phyloP scores from a whole-genome alignment of 2,797 vertebrate genomes.

The Sus cebifrons region DNA sequence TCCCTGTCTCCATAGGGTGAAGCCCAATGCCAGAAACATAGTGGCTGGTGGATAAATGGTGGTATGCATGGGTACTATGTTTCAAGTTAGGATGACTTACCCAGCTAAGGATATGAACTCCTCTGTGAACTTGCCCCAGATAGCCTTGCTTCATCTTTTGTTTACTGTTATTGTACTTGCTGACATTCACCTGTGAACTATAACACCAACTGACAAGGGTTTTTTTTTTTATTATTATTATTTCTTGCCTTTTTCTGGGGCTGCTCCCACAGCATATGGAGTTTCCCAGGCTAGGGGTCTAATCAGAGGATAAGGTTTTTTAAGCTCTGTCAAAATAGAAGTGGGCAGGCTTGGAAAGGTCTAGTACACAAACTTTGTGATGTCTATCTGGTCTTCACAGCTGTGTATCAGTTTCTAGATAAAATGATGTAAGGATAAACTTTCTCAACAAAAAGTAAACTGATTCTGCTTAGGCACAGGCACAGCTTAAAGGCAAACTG shows the following conservation, averaged over 20 bases:
- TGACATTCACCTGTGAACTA: neutral
- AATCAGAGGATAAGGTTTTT: neutral
- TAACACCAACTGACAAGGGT: neutral
- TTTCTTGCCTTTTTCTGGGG: no score
- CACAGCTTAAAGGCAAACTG: neutral
- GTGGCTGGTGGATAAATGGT: neutral
- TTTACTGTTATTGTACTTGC: neutral
- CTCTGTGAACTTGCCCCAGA: neutral
- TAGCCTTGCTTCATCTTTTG: neutral
- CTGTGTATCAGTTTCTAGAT: neutral
- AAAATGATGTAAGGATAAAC: neutral
- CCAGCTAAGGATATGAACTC: neutral
- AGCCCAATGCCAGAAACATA: neutral
- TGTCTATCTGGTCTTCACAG: neutral
- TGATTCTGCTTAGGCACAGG: neutral
- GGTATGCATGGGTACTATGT: neutral
- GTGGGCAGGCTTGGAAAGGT: neutral
- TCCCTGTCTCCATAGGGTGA: neutral
- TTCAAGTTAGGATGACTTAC: neutral
- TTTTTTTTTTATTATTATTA: no score
- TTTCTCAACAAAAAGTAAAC: neutral
- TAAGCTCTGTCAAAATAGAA: neutral
- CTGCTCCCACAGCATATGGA: no score
- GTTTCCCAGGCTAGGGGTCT: no score
- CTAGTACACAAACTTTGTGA: neutral